A percentile compares a stretch with the other conserved stretches of the same genome.
These are phyloP conservation scores for Protodeltote pygarga DNA, from an alignment of 2,888 invertebrate genomes.

Conservation along the genomic window DNA sequence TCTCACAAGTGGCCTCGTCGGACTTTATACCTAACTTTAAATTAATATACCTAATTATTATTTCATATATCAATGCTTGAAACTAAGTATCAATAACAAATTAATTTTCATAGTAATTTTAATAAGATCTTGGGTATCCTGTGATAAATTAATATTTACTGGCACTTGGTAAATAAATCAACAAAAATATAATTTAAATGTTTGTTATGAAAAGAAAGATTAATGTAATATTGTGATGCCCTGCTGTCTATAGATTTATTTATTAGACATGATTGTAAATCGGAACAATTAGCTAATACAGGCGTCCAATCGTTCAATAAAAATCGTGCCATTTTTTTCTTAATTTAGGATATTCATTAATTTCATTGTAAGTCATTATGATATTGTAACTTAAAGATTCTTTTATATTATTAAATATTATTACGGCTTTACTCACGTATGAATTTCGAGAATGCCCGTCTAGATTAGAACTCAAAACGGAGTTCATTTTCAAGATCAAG, in stretches of 20 bases:
- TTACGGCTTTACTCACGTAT: too few relatives aligned
- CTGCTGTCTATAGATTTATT: too few relatives aligned
- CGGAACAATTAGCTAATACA: slow-evolving; percentile 14
- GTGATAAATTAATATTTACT: slow-evolving; percentile 28
- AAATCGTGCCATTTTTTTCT: slow-evolving; percentile 66
- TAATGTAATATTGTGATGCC: too few relatives aligned
- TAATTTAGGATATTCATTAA: slow-evolving; percentile 46
- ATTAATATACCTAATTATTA: slow-evolving; percentile 12
- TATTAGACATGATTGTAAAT: too few relatives aligned
- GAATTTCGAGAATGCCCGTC: too few relatives aligned
- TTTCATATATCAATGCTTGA: slow-evolving; percentile 13
- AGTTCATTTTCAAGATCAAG: too few relatives aligned
- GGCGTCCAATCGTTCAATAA: slow-evolving; percentile 50
- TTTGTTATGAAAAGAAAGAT: slow-evolving; percentile 3
- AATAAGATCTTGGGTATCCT: slow-evolving; percentile 27
- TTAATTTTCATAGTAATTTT: slow-evolving; percentile 11
- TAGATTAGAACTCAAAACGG: too few relatives aligned
- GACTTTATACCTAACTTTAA: slow-evolving; percentile 20
- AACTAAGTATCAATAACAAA: slow-evolving; percentile 10
- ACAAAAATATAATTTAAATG: too few relatives aligned
- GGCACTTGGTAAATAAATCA: slow-evolving; percentile 22
- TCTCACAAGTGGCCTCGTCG: slow-evolving; percentile 14
- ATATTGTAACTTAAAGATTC: too few relatives aligned
- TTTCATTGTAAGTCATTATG: slow-evolving; percentile 26
- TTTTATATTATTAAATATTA: too few relatives aligned